Conservation (phyloP, 2,113 vertebrate species). For the Crotalus helleri region DNA sequence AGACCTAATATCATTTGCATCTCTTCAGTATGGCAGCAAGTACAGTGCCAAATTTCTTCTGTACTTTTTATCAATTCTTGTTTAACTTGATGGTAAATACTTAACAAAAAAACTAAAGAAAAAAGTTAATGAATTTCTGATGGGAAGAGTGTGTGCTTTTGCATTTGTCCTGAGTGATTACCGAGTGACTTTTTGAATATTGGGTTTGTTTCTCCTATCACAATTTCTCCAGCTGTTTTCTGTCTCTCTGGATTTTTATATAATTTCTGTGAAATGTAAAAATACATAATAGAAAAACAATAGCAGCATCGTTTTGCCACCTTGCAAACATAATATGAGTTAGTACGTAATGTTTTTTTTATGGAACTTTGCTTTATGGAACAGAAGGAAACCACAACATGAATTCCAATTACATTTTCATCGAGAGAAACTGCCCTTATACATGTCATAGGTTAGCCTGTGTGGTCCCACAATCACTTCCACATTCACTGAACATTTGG, state of each 20-base stretch:
- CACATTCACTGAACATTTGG: background rate
- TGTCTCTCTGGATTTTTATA: background rate
- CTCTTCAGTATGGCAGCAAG: background rate
- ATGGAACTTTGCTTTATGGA: background rate
- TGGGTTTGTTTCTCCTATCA: background rate
- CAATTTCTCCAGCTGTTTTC: background rate
- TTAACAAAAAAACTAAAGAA: background rate
- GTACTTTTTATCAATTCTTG: background rate
- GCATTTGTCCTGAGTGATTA: background rate
- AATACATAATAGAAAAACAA: background rate
- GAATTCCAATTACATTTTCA: background rate
- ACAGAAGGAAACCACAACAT: background rate
- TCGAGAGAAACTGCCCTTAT: background rate
- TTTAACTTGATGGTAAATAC: background rate
- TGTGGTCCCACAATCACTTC: background rate
- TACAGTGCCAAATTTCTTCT: background rate
- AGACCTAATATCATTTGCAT: background rate
- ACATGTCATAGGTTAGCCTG: background rate
- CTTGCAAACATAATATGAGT: background rate
- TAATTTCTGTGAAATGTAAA: background rate
- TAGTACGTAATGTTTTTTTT: background rate
- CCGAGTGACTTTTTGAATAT: background rate
- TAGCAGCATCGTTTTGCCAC: background rate
- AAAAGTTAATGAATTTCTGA: background rate
- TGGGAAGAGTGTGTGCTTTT: background rate